Conservation (phyloP, 2,797 vertebrate genomes). For the Aselliscus stoliczkanus region DNA sequence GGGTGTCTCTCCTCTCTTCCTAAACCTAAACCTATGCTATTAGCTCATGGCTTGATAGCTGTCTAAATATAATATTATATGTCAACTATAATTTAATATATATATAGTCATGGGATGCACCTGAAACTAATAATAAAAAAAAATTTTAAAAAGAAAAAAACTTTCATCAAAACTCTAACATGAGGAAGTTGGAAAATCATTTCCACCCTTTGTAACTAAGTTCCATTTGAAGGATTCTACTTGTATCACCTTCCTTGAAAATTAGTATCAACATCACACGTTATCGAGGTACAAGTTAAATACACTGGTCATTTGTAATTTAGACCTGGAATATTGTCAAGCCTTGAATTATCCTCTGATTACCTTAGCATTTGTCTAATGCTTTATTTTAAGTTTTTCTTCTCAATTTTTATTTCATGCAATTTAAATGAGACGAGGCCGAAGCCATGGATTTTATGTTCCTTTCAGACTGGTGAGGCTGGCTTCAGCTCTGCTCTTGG, state of each 20-base stretch:
- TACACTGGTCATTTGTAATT: neutral
- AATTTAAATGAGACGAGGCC: neutral
- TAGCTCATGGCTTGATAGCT: neutral
- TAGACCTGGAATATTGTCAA: neutral
- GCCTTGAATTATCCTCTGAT: neutral
- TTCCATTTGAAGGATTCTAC: neutral
- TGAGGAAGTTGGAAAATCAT: neutral
- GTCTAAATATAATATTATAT: too few species aligned
- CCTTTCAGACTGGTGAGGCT: neutral
- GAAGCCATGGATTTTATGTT: neutral
- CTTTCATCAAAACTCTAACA: neutral
- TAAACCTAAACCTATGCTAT: neutral
- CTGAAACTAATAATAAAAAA: too few species aligned
- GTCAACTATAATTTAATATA: too few species aligned
- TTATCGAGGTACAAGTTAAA: neutral
- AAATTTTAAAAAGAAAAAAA: too few species aligned
- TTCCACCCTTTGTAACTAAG: neutral
- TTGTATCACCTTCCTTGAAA: neutral
- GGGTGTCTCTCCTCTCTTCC: neutral
- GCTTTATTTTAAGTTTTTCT: neutral
- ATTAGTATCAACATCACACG: neutral
- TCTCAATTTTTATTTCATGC: neutral
- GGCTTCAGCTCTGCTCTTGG: neutral
- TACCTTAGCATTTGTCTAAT: neutral
- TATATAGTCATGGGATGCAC: too few species aligned